These are phyloP conservation scores for Bacillus rossius DNA, from an alignment of 1,140 invertebrate species.

Conservation along the genomic window DNA sequence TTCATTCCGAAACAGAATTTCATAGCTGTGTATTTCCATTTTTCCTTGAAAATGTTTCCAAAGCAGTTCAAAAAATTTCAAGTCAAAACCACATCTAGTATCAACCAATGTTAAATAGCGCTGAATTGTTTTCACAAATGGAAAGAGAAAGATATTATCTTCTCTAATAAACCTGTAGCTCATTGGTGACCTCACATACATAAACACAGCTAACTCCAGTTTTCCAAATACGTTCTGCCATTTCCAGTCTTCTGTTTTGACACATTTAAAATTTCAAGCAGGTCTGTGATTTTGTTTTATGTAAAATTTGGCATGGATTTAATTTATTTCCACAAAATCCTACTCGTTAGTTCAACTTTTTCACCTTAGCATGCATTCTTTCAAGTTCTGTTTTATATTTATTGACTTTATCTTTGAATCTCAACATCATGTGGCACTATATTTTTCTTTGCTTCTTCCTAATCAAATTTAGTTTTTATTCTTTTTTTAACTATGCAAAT, in stretches of 20 bases:
- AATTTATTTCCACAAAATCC: too few relatives aligned
- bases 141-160: slow-evolving; percentile 22
- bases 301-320: not conserved
- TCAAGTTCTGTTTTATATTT: too few relatives aligned
- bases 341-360: too few relatives aligned
- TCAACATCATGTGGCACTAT: too few relatives aligned
- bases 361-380: too few relatives aligned
- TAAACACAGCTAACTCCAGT: slow-evolving; percentile 23
- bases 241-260: slow-evolving; percentile 14
- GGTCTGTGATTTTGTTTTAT: slow-evolving; percentile 4
- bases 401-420: too few relatives aligned
- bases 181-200: slow-evolving; percentile 22
- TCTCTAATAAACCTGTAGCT: slow-evolving; percentile 19
- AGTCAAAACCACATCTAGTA: slow-evolving; percentile 12
- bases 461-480: too few relatives aligned
- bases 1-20: slow-evolving; percentile 17
- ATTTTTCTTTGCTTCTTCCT: too few relatives aligned
- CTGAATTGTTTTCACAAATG: slow-evolving; percentile 20
- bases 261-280: slow-evolving; percentile 14
- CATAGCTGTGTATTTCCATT: slow-evolving; percentile 14
- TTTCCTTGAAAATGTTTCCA: slow-evolving; percentile 9
- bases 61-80: slow-evolving; percentile 16
- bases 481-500: too few relatives aligned
- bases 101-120: slow-evolving; percentile 18
- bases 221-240: slow-evolving; percentile 20